These are phyloP conservation scores for Conus ventricosus DNA, from an alignment of 1,140 invertebrate species.

Conservation along the genomic window DNA sequence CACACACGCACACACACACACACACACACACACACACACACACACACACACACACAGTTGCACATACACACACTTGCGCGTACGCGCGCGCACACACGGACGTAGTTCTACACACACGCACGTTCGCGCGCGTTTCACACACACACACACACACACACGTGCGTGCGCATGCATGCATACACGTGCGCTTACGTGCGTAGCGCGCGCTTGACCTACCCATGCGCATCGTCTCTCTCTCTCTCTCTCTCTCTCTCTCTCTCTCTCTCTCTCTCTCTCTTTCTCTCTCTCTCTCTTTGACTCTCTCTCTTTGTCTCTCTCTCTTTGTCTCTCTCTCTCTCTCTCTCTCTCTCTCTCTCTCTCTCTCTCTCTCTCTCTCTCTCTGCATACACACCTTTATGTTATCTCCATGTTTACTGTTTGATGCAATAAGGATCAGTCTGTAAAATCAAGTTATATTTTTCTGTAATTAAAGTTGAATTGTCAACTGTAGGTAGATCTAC, in stretches of 20 bases:
- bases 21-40: conserved; percentile 12
- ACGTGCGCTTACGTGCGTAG: not conserved
- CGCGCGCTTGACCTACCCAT: too few species aligned
- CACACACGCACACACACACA: conserved; percentile 20
- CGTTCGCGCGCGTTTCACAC: not conserved
- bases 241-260: too few species aligned
- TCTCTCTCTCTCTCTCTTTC: too few species aligned
- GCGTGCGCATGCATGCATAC: not conserved
- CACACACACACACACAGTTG: not conserved
- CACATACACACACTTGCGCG: not conserved
- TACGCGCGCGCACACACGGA: not conserved
- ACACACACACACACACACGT: conserved; percentile 4
- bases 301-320: too few species aligned
- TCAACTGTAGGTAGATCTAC: too few species aligned
- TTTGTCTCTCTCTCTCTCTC: too few species aligned
- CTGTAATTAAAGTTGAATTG: too few species aligned
- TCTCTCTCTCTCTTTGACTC: too few species aligned
- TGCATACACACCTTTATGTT: not conserved
- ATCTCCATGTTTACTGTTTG: too few species aligned
- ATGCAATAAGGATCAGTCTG: too few species aligned
- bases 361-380: not conserved
- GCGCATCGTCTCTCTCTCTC: too few species aligned
- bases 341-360: not conserved
- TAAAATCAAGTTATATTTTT: too few species aligned
- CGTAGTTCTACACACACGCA: not conserved